phyloP scores from a whole-genome alignment of 2,113 vertebrate genomes.

The Pelvicachromis taeniatus region DNA sequence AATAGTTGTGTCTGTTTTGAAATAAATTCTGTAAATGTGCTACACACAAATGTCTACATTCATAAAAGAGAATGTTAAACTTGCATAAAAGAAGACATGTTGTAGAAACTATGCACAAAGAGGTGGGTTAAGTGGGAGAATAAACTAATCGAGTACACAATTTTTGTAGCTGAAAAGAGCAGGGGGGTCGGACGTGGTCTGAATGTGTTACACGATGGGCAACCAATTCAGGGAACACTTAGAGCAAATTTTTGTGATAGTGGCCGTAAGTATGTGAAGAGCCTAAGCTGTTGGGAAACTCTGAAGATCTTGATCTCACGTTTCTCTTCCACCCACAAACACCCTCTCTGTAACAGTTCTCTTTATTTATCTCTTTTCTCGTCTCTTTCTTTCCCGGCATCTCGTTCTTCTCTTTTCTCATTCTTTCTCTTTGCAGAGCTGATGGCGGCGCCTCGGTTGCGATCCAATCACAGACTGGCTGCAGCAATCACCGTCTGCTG shows the following conservation, averaged over 20 bases:
- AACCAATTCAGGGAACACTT: not conserved
- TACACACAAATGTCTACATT: not conserved
- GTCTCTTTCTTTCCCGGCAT: conserved; percentile 19
- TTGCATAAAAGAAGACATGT: not conserved
- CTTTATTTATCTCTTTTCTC: conserved; percentile 51
- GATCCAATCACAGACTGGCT: conserved; percentile 66
- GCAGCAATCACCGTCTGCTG: conserved; percentile 69
- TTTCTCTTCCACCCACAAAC: conserved; percentile 1
- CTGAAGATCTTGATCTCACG: conserved; percentile 15
- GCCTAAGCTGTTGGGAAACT: conserved; percentile 14
- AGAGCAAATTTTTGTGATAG: not conserved
- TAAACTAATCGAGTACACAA: not conserved
- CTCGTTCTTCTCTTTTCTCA: conserved; percentile 15
- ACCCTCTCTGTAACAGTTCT: conserved; percentile 5
- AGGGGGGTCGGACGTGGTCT: not conserved
- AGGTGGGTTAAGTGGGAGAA: not conserved
- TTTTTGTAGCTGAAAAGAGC: not conserved
- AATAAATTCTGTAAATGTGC: not conserved
- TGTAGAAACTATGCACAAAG: not conserved
- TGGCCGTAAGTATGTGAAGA: not conserved
- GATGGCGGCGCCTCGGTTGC: conserved; percentile 42
- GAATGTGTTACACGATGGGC: not conserved
- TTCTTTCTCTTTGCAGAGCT: conserved; percentile 38
- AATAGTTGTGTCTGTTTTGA: not conserved
- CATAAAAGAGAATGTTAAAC: not conserved